A percentile compares a stretch with the other conserved stretches of the same genome.
Evolutionary conservation across 2,113 vertebrate species (phyloP).

Genomic region (Pygoscelis antarcticus): DNA sequence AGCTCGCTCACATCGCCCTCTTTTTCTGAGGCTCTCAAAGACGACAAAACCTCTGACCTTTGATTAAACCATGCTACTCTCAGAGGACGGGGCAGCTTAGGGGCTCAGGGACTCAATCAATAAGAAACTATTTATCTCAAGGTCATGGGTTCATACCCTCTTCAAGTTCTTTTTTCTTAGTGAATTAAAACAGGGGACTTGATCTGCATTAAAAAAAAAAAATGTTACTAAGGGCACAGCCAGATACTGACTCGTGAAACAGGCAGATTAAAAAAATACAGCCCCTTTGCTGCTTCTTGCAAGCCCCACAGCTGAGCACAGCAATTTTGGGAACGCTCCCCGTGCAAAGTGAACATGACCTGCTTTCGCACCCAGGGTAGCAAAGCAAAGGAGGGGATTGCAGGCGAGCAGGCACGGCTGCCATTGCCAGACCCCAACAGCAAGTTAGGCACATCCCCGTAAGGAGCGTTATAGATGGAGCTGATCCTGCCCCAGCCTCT

Average conservation of each 20-base stretch:
- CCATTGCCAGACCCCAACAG: neutral
- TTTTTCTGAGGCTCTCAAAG: neutral
- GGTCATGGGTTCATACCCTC: conserved; percentile 43
- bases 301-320: neutral
- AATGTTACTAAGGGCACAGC: neutral
- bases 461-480: neutral
- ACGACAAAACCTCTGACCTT: conserved; percentile 45
- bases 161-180: conserved; percentile 24
- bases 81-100: neutral
- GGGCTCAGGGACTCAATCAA: neutral
- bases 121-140: conserved; percentile 47
- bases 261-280: neutral
- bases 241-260: neutral
- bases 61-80: neutral
- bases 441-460: neutral
- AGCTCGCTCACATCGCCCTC: neutral
- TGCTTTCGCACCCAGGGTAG: neutral
- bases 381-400: neutral
- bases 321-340: neutral
- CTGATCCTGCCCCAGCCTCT: neutral
- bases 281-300: neutral
- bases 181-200: conserved; percentile 37
- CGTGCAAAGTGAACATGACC: neutral
- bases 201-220: neutral
- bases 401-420: accelerated